A percentile compares a stretch with the other conserved stretches of the same genome.
These are phyloP conservation scores for Drosophila ohnishii DNA, from an alignment of 1,140 invertebrate genomes.

Conservation along the genomic window DNA sequence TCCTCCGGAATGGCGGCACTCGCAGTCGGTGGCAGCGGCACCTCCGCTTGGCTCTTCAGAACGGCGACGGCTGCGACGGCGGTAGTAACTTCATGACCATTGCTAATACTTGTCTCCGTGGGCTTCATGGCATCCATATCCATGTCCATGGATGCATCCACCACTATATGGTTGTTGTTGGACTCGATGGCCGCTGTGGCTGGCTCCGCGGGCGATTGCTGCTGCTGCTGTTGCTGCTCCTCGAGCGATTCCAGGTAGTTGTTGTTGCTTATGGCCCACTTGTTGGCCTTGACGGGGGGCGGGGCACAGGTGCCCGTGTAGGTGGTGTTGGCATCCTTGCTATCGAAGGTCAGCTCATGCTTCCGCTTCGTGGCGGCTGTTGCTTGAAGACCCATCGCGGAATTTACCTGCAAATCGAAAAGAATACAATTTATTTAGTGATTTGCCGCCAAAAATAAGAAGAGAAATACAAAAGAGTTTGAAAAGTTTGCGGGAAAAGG, in stretches of 20 bases:
- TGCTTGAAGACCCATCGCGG: conserved; percentile 90
- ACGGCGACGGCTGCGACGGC: conserved; percentile 13
- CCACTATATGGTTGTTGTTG: conserved; percentile 66
- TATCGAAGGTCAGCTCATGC: conserved; percentile 84
- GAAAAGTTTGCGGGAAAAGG: neutral
- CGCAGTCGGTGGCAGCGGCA: conserved; percentile 75
- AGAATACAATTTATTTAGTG: conserved; percentile 45
- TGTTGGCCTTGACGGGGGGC: conserved; percentile 84
- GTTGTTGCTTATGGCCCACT: conserved; percentile 83
- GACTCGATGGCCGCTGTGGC: conserved; percentile 38
- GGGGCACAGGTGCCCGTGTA: conserved; percentile 77
- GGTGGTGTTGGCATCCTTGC: conserved; percentile 78
- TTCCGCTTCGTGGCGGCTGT: conserved; percentile 88
- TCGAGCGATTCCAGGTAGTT: conserved; percentile 81
- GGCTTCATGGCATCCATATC: conserved; percentile 34
- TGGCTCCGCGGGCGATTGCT: conserved; percentile 31
- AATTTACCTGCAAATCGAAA: conserved; percentile 86
- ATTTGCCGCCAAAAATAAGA: conserved; percentile 35
- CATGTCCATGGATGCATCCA: conserved; percentile 40
- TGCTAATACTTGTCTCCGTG: conserved; percentile 68
- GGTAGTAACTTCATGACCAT: conserved; percentile 81
- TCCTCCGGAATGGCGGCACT: conserved; percentile 82
- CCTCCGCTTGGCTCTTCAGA: conserved; percentile 65
- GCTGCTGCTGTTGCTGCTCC: conserved; percentile 59
- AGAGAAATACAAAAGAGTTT: conserved; percentile 1